Evolutionary conservation across 2,888 invertebrate species (phyloP).

Genomic region (Drosophila peninsularis): DNA sequence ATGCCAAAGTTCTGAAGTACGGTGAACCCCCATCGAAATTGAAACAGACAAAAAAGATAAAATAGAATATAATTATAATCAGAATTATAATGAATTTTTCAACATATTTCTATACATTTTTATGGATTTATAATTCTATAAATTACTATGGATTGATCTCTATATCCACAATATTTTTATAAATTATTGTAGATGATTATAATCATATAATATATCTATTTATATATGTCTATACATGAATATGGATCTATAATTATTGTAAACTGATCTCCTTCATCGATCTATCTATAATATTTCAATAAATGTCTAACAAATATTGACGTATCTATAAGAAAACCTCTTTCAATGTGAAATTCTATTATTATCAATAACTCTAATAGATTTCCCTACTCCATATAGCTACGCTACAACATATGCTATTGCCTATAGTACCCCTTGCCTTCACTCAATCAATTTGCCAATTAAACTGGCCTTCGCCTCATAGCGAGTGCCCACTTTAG

Average conservation of each 20-base stretch:
- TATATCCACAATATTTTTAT: too few relatives aligned
- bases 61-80: not conserved
- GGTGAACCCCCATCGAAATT: not conserved
- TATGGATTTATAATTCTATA: too few relatives aligned
- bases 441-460: not conserved
- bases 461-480: not conserved
- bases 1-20: conserved; percentile 2
- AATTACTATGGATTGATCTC: too few relatives aligned
- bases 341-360: too few relatives aligned
- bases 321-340: not conserved
- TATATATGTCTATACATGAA: too few relatives aligned
- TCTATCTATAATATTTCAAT: not conserved
- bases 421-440: not conserved
- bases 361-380: not conserved
- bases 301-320: not conserved
- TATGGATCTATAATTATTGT: too few relatives aligned
- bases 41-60: not conserved
- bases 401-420: not conserved
- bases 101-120: not conserved
- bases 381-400: not conserved
- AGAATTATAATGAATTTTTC: not conserved
- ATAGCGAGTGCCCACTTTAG: not conserved
- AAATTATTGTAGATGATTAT: too few relatives aligned
- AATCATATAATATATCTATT: not conserved
- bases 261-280: too few relatives aligned